Evolutionary conservation across 2,797 vertebrate species (phyloP).

Genomic region (Perdix hodgsoniae): DNA sequence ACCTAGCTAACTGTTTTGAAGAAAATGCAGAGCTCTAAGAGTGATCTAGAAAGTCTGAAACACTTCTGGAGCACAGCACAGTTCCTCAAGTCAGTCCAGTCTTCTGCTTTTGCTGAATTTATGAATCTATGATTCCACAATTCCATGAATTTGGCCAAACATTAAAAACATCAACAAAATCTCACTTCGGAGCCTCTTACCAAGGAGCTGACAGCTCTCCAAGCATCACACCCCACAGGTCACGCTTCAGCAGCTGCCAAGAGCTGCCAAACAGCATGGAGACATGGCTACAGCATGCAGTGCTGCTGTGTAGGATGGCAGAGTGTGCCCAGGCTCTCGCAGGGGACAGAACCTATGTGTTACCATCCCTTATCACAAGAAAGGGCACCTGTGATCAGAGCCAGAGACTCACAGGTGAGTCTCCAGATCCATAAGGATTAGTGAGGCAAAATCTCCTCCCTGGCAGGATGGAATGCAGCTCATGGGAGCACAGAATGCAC

Average conservation of each 20-base stretch:
- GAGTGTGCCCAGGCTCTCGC: neutral
- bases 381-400: neutral
- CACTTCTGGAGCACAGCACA: rapidly evolving
- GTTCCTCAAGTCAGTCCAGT: neutral
- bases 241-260: neutral
- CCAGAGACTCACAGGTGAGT: neutral
- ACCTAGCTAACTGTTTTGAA: constrained; percentile 30
- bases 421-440: neutral
- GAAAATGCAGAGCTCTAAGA: constrained; percentile 26
- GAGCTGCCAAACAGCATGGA: rapidly evolving
- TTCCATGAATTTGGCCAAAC: neutral
- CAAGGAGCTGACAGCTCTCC: neutral
- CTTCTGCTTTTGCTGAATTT: neutral
- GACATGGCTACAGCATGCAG: neutral
- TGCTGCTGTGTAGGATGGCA: neutral
- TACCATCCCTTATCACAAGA: neutral
- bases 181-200: neutral
- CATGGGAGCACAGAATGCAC: neutral
- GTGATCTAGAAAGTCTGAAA: constrained; percentile 51
- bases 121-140: no score
- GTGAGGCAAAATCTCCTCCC: neutral
- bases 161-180: neutral
- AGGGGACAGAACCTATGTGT: neutral
- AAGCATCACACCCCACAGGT: neutral
- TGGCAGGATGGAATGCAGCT: neutral